Evolutionary conservation across 2,888 invertebrate genomes (phyloP), one percentile per base, ranked within the genome.

Genomic region (Heliconius charithonia): DNA sequence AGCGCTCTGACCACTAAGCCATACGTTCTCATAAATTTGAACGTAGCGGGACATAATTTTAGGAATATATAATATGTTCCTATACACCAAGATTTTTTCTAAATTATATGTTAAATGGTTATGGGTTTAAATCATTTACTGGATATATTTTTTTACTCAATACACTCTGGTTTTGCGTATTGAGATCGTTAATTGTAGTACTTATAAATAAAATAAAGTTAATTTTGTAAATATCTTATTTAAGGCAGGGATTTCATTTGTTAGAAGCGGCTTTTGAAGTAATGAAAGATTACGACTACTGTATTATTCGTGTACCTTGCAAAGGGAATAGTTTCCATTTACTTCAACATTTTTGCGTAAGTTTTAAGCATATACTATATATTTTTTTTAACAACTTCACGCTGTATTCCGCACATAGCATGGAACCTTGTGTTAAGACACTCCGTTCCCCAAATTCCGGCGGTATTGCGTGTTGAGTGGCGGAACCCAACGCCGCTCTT

Each of bases 221-320:
- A 7, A 56, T 22, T 56, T 56, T 19, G 0, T 37, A 9, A 22
- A 63, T 45, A 59, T 59, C 13, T 65, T n/a, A 25, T 89, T 89
- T 37, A 85, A 93, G 94, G 75, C 89, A 91, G 80, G 88, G 95
- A 0, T 92, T 92, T 72, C 95, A 96, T 82, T 93, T 97, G 73
- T 88, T 97, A 22, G 95, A 96, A 82, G 96, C 96, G 0, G 95
- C 96, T 0, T 97, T 97, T 87, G 96, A 97, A 85, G 93, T 96
- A 65, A 97, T 96, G 89, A 96, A 96, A 2, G 91, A 96, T 7
- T 93, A 95, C 41, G 97, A 97, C 71, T 97, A 96, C 83, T 96
- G 96, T 83, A 87, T 96, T 22, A 92, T 96, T 66, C 91, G 96
- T 0, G 84, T 96, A 2, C 96, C 96, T 0, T 90, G 94, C 62